phyloP scores from a whole-genome alignment of 2,888 invertebrate species.

The Epiblema foenella region DNA sequence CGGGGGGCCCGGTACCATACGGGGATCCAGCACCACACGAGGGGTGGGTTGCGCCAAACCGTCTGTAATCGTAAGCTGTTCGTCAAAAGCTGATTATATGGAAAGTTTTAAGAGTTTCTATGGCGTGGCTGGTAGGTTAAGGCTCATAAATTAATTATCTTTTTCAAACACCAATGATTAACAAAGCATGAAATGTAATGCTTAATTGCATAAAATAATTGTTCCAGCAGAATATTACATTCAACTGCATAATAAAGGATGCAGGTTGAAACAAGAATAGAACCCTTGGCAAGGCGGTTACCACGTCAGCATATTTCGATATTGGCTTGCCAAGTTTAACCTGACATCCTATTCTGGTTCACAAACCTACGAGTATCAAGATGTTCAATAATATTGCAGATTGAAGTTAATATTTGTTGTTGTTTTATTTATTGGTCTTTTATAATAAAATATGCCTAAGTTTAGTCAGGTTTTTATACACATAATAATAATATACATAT shows the following conservation, averaged over 20 bases:
- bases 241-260: slow-evolving; percentile 45
- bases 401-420: slow-evolving; percentile 13
- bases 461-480: no score
- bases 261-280: slow-evolving; percentile 48
- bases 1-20: no score
- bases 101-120: no score
- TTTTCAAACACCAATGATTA: no score
- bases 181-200: not conserved
- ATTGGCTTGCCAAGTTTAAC: slow-evolving; percentile 67
- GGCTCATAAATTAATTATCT: no score
- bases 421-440: not conserved
- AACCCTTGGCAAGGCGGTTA: slow-evolving; percentile 61
- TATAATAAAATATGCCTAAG: no score
- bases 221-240: slow-evolving; percentile 29
- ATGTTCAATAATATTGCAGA: slow-evolving; percentile 43
- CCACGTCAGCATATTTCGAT: slow-evolving; percentile 70
- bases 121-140: no score
- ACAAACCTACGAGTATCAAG: slow-evolving; percentile 62
- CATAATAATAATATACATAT: no score
- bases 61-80: no score
- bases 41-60: no score
- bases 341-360: slow-evolving; percentile 62
- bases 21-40: no score
- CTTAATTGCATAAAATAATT: slow-evolving; percentile 40
- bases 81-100: no score